Evolutionary conservation across 1,140 invertebrate genomes (phyloP), one percentile per base, ranked within the genome.

Genomic region (Mesaphorura yosii): DNA sequence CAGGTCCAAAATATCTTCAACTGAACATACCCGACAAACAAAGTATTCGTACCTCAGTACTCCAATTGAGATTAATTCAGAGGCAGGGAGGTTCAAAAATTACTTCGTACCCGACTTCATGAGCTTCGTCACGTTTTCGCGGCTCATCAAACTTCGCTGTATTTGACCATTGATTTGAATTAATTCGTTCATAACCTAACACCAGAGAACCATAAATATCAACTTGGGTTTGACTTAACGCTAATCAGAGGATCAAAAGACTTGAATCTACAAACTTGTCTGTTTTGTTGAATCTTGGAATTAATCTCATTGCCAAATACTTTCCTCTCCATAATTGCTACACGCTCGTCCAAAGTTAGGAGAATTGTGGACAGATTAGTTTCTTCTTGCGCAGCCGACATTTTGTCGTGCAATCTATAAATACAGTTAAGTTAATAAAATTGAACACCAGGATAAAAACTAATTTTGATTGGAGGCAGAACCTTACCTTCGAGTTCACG

Each of bases 111-210:
- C 45, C 48, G 51, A 53, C 31, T 57, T 50, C 53, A 62, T 50
- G 26, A 62, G 28, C 25, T 56, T 44, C 4, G 51, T 51, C 1
- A 62, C 42, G 14, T 20, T 56, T 17, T 58, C 56, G 17, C 60
- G 42, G 46, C 51, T 62, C 0, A 50, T 50, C 1, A 62, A 51
- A 0, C 53, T 39, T 17, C 60, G 46, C 6, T 53, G 47, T 31
- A 62, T 53, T 45, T 62, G 60, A 15, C 53, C 45, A 51, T 62
- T 62, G 17, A 62, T 54, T 28, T 62, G 60, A 14, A 51, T 40
- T 2, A 58, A 31, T 56, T 62, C 60, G 10, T 62, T 57, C 1
- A 58, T 25, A 19, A 58, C 41, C 60, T 62, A n/a, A n/a, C n/a
- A n/a, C n/a, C n/a, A n/a, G n/a, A n/a, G n/a, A n/a, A n/a, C n/a